Conservation (phyloP, 2,797 vertebrate species). For the Gymnoscopelus braueri region DNA sequence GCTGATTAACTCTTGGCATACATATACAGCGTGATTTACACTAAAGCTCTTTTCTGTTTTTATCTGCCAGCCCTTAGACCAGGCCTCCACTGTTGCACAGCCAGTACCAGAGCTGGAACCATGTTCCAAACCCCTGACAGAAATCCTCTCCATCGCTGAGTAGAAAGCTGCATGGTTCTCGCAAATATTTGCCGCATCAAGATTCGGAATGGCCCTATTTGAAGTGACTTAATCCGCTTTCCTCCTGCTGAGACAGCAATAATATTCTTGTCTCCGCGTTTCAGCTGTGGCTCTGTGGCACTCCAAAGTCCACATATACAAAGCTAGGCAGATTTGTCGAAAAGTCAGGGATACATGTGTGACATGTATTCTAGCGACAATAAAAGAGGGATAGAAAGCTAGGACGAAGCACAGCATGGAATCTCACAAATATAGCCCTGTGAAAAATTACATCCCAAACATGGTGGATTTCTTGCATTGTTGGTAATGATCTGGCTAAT, state of each 20-base stretch:
- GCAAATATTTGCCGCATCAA: conserved; percentile 57
- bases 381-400: conserved; percentile 30
- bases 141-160: conserved; percentile 57
- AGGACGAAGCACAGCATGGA: conserved; percentile 63
- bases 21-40: conserved; percentile 62
- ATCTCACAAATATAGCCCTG: conserved; percentile 63
- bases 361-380: conserved; percentile 42
- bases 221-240: conserved; percentile 74
- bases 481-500: conserved; percentile 67
- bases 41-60: conserved; percentile 52
- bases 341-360: conserved; percentile 33
- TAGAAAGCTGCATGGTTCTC: conserved; percentile 44
- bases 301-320: conserved; percentile 55
- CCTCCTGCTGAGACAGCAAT: conserved; percentile 74
- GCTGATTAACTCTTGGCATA: conserved; percentile 51
- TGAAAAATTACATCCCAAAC: conserved; percentile 65
- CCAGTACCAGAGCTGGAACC: conserved; percentile 31
- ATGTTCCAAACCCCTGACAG: conserved; percentile 51
- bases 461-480: conserved; percentile 63
- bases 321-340: conserved; percentile 50
- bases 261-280: conserved; percentile 74
- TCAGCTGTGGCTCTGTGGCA: conserved; percentile 65
- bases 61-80: conserved; percentile 54
- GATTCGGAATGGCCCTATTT: conserved; percentile 67
- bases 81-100: conserved; percentile 43